phyloP scores from a whole-genome alignment of 2,113 vertebrate species.

The Rallus limicola region DNA sequence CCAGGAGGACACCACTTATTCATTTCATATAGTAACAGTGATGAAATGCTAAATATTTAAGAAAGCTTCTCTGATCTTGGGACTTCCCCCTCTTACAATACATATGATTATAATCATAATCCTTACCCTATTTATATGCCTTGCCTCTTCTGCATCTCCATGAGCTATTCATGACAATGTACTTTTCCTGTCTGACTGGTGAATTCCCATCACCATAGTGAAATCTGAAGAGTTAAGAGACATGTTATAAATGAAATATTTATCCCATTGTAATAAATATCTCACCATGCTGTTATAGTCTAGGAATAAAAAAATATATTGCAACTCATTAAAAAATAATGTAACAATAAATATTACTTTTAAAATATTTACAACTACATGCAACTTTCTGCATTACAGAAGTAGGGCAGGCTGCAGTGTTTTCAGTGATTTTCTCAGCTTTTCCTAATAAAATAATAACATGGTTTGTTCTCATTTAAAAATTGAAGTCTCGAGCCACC shows the following conservation, averaged over 20 bases:
- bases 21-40: neutral
- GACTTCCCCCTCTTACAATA: neutral
- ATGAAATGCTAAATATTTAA: neutral
- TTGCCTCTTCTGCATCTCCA: neutral
- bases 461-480: neutral
- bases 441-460: neutral
- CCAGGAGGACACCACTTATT: too few relatives aligned
- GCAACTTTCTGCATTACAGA: neutral
- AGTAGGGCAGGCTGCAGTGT: neutral
- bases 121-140: neutral
- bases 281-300: neutral
- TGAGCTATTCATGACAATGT: neutral
- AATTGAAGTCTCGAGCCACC: neutral
- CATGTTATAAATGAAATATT: conserved; percentile 13
- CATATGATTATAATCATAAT: neutral
- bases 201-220: neutral
- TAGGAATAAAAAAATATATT: neutral
- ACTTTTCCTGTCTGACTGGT: neutral
- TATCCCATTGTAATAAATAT: neutral
- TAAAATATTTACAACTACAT: conserved; percentile 9
- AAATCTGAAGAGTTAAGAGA: neutral
- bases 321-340: neutral
- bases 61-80: neutral
- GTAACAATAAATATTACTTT: neutral
- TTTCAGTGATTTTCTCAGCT: neutral